A percentile compares a stretch with the other conserved stretches of the same genome.
phyloP scores from a whole-genome alignment of 2,113 vertebrate genomes.

The Notarius quadriscutis region DNA sequence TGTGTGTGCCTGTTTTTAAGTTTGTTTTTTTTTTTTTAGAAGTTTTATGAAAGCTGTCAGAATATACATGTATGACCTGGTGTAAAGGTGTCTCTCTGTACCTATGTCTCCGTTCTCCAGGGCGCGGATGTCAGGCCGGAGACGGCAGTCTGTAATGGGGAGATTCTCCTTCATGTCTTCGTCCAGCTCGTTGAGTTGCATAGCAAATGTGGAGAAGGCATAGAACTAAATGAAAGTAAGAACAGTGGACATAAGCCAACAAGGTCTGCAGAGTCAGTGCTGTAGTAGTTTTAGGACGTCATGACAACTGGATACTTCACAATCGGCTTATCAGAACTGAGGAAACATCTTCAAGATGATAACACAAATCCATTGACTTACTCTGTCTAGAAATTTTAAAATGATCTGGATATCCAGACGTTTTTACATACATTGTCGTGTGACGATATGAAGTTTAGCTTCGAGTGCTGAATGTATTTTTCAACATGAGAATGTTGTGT shows the following conservation, averaged over 20 bases:
- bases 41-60: too few species aligned
- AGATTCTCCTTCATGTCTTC: slow-evolving; percentile 87
- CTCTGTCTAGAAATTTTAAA: background rate
- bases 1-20: too few species aligned
- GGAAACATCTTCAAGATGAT: background rate
- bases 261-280: background rate
- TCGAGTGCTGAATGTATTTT: too few species aligned
- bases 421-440: background rate
- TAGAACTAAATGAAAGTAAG: slow-evolving; percentile 81
- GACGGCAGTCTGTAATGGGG: slow-evolving; percentile 88
- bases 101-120: slow-evolving; percentile 98
- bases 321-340: background rate
- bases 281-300: background rate
- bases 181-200: slow-evolving; percentile 93
- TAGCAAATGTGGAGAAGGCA: slow-evolving; percentile 92
- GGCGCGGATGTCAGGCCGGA: slow-evolving; percentile 91
- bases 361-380: background rate
- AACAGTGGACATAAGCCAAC: background rate
- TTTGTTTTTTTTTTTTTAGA: too few species aligned
- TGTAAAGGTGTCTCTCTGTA: slow-evolving; percentile 58
- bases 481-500: too few species aligned
- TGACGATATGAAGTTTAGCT: too few species aligned
- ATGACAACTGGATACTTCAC: background rate
- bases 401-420: background rate
- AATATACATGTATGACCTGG: background rate